phyloP scores from a whole-genome alignment of 2,797 vertebrate species.

The Spinus pinus region DNA sequence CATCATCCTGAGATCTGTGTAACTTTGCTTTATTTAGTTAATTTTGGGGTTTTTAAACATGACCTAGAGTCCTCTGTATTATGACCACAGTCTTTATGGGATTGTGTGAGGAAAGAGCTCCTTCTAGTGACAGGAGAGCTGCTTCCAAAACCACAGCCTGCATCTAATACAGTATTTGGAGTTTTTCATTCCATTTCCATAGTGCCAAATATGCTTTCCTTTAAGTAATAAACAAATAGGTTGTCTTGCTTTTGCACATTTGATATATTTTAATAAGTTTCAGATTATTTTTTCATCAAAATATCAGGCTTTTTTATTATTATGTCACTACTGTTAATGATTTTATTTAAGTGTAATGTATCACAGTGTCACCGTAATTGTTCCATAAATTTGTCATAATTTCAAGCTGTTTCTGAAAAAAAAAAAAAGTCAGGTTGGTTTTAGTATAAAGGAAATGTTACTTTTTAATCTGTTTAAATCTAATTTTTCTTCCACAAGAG shows the following conservation, averaged over 20 bases:
- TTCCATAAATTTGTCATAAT: not conserved
- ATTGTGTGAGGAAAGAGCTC: slow-evolving; percentile 52
- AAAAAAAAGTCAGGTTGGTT: not conserved
- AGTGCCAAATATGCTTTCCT: not conserved
- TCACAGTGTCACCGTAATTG: not conserved
- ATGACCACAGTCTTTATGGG: not conserved
- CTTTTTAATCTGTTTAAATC: not conserved
- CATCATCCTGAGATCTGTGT: not conserved
- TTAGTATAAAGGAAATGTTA: not conserved
- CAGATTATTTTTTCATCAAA: not conserved
- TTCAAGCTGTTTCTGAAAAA: not conserved
- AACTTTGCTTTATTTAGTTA: not conserved
- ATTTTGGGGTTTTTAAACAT: not conserved
- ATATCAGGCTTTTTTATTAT: not conserved
- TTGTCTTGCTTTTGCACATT: not conserved
- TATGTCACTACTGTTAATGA: not conserved
- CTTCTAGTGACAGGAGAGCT: slow-evolving; percentile 54
- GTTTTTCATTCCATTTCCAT: not conserved
- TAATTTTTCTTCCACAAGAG: not conserved
- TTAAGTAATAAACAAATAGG: not conserved
- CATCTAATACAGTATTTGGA: not conserved
- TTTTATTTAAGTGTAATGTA: not conserved
- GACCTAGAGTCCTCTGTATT: not conserved
- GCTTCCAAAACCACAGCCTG: not conserved
- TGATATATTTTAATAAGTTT: not conserved